These are phyloP conservation scores for Plecturocebus donacophilus DNA, from an alignment of 2,113 vertebrate genomes.

Conservation along the genomic window DNA sequence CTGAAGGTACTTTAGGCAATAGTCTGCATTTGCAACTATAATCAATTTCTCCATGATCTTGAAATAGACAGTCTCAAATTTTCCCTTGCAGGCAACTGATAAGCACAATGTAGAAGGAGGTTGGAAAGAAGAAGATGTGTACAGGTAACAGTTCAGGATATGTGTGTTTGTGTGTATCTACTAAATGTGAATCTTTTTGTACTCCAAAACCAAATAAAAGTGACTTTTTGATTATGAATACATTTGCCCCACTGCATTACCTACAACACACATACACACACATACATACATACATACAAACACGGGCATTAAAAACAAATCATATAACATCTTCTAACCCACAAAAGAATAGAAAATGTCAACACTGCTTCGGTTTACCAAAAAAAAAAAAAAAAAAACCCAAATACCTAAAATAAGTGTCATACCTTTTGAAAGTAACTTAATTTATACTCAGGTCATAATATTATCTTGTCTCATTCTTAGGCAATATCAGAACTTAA, in stretches of 20 bases:
- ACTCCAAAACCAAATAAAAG: constrained; percentile 38
- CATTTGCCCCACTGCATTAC: neutral
- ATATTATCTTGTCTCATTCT: constrained; percentile 50
- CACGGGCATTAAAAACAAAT: neutral
- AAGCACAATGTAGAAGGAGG: neutral
- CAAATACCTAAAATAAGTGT: constrained; percentile 29
- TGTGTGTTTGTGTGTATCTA: neutral
- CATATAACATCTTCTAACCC: neutral
- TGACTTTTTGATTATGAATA: constrained; percentile 37
- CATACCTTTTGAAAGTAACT: neutral
- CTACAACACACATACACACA: neutral
- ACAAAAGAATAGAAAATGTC: neutral
- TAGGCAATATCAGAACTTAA: constrained; percentile 37
- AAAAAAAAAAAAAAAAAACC: neutral
- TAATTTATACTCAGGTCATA: constrained; percentile 38
- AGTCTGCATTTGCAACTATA: neutral
- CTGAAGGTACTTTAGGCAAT: neutral
- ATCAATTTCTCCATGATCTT: constrained; percentile 11
- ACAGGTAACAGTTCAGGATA: neutral
- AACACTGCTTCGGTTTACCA: constrained; percentile 9
- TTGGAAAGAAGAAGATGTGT: neutral
- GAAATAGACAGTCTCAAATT: neutral
- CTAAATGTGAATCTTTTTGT: neutral
- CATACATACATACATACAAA: neutral
- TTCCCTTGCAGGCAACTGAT: neutral